These are phyloP conservation scores for Haliaeetus leucogaster DNA, from an alignment of 2,113 vertebrate genomes.

Conservation along the genomic window DNA sequence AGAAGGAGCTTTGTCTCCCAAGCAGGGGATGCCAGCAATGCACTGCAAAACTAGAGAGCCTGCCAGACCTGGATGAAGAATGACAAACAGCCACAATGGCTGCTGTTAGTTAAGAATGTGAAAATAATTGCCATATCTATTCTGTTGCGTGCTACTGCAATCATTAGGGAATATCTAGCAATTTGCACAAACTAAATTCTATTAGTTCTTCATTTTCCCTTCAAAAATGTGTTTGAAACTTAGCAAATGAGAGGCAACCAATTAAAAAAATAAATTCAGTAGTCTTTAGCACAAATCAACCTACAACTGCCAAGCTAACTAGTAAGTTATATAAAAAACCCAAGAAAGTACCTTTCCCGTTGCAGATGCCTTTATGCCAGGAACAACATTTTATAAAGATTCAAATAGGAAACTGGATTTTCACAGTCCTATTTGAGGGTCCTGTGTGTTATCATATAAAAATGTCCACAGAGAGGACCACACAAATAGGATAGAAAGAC, in stretches of 20 bases:
- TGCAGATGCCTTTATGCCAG: background rate
- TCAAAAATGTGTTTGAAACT: background rate
- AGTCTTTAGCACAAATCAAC: background rate
- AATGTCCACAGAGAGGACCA: background rate
- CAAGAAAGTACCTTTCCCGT: background rate
- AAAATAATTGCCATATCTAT: background rate
- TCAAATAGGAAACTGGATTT: background rate
- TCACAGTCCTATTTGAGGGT: background rate
- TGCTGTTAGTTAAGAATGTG: background rate
- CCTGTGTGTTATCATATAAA: background rate
- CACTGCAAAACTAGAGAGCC: background rate
- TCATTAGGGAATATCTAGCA: background rate
- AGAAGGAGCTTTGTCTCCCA: background rate
- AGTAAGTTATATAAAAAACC: background rate
- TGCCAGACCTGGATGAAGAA: background rate
- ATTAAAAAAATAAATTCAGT: background rate
- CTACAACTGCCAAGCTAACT: background rate
- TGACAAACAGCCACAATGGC: background rate
- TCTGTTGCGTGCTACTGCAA: background rate
- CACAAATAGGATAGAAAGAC: background rate
- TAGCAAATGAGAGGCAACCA: background rate
- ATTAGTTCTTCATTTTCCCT: background rate
- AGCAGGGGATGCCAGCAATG: background rate
- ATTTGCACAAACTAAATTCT: background rate
- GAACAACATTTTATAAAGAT: background rate